Evolutionary conservation across 53 echinoderm and acorn worm genomes (phyloP).

Genomic region (Temnopleurus reevesii): DNA sequence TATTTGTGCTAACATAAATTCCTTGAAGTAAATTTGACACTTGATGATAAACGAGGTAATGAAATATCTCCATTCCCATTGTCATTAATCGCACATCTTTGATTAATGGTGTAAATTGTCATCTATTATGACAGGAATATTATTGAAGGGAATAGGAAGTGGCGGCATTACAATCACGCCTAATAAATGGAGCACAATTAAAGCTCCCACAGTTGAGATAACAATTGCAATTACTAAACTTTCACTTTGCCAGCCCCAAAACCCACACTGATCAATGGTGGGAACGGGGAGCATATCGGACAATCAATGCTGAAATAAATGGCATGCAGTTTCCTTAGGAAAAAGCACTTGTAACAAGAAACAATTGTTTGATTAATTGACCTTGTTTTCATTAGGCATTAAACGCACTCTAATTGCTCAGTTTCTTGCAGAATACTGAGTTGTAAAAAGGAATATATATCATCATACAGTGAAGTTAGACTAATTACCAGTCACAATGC

Average conservation of each 20-base stretch:
- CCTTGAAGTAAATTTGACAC: not conserved
- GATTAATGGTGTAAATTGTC: not conserved
- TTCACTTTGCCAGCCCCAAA: conserved; percentile 20
- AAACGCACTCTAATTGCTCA: conserved; percentile 4
- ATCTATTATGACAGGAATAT: conserved; percentile 51
- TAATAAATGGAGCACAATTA: conserved; percentile 46
- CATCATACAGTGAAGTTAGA: not conserved
- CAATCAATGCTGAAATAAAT: conserved; percentile 44
- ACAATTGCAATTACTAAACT: conserved; percentile 7
- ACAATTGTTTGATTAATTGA: conserved; percentile 56
- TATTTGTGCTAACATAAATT: not conserved
- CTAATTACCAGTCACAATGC: not conserved
- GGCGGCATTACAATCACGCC: conserved; percentile 19
- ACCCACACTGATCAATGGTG: not conserved
- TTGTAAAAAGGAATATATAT: not conserved
- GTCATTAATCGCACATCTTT: conserved; percentile 3
- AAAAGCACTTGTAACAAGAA: conserved; percentile 48
- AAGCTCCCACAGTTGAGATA: conserved; percentile 34
- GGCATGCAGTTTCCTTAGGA: conserved; percentile 42
- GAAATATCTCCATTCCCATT: not conserved
- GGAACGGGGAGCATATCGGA: not conserved
- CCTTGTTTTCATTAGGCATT: conserved; percentile 53
- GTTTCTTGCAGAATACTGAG: not conserved
- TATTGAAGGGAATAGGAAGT: conserved; percentile 51
- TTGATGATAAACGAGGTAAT: not conserved